A percentile compares a stretch with the other conserved stretches of the same genome.
phyloP scores from a whole-genome alignment of 2,113 vertebrate species.

The Gambusia affinis region DNA sequence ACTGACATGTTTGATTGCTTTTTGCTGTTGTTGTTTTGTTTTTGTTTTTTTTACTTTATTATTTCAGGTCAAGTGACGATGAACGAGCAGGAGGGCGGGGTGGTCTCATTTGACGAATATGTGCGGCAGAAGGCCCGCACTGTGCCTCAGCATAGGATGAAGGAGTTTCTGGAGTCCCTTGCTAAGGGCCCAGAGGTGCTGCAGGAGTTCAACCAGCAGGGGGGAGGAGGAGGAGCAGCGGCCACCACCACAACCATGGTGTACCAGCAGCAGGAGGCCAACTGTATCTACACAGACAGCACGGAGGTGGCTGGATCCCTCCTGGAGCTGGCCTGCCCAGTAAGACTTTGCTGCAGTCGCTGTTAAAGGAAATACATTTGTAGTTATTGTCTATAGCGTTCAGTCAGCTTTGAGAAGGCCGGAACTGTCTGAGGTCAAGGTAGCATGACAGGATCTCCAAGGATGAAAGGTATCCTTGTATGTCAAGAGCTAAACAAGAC shows the following conservation, averaged over 20 bases:
- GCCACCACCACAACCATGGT: constrained; percentile 89
- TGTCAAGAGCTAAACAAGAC: too few relatives aligned
- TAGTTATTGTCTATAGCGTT: too few relatives aligned
- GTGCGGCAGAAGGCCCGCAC: constrained; percentile 96
- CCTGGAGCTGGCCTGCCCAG: constrained; percentile 96
- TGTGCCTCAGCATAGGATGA: constrained; percentile 98
- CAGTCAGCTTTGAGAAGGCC: too few relatives aligned
- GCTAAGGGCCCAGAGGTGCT: constrained; percentile 95
- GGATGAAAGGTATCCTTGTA: too few relatives aligned
- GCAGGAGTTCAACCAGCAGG: constrained; percentile 95
- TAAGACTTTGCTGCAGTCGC: constrained; percentile 67
- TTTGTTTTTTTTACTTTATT: not conserved
- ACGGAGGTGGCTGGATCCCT: constrained; percentile 99
- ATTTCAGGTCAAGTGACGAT: constrained; percentile 77
- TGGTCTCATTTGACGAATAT: constrained; percentile 98
- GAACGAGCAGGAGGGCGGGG: constrained; percentile 98
- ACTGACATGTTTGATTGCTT: not conserved
- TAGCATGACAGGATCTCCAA: too few relatives aligned
- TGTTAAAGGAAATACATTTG: not conserved
- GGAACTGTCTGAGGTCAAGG: too few relatives aligned
- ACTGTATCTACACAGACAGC: constrained; percentile 98
- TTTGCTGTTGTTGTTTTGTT: too few relatives aligned
- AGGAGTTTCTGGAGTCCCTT: constrained; percentile 98
- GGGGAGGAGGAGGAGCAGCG: constrained; percentile 78
- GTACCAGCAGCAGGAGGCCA: constrained; percentile 93